Percentiles rank a stretch among this genome's conserved stretches.
Evolutionary conservation across 2,113 vertebrate species (phyloP).

Genomic region (Saguinus midas): DNA sequence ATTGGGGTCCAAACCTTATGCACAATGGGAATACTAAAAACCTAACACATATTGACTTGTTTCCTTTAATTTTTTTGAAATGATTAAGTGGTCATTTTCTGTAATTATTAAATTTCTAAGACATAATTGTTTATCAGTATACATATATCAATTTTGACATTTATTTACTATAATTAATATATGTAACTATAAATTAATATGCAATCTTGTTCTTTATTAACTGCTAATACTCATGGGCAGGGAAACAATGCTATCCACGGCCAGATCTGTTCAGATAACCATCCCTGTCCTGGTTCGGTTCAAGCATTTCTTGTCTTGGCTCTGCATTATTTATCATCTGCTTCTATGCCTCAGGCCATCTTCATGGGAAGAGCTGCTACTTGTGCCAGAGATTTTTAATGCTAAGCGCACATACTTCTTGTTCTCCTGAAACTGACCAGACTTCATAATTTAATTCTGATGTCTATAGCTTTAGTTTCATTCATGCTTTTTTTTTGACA

Average conservation of each 20-base stretch:
- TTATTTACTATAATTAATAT: neutral
- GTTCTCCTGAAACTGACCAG: neutral
- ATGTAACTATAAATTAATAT: neutral
- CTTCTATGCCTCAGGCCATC: neutral
- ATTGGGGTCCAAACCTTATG: neutral
- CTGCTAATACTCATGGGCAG: neutral
- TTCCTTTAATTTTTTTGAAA: neutral
- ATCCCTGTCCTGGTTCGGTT: neutral
- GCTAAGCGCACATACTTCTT: neutral
- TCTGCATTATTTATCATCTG: neutral
- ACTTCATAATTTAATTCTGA: slow-evolving; percentile 15
- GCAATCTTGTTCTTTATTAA: neutral
- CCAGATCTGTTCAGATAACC: neutral
- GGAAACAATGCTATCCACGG: neutral
- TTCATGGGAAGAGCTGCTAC: neutral
- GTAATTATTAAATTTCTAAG: slow-evolving; percentile 26
- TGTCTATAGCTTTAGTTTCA: neutral
- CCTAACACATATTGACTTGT: neutral
- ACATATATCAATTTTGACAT: neutral
- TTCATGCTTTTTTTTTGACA: neutral
- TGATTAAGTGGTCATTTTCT: neutral
- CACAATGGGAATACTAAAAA: slow-evolving; percentile 10
- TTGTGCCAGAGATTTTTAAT: neutral
- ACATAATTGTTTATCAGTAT: neutral
- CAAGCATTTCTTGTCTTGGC: neutral